Base-by-base conservation (phyloP, 1,140 invertebrate species). In the Drosophila parabipectinata region DNA sequence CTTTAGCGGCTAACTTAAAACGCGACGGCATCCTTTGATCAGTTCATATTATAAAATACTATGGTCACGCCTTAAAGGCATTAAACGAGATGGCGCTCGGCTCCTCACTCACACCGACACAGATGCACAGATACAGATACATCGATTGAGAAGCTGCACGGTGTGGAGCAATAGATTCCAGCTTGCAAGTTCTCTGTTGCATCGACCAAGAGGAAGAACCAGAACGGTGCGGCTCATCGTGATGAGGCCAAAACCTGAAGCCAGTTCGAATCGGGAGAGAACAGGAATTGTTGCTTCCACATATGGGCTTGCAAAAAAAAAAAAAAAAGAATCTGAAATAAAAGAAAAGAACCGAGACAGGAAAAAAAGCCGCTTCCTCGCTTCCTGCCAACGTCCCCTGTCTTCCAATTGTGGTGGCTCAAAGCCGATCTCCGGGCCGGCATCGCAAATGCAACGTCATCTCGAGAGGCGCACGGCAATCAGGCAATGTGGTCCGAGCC, bases 1-100 rank as follows among this genome's bases (percentile, higher is more conserved):
- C 67, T 79, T 71, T 71, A 81, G 73, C 90, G 90, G 90, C 81
- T 56, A 68, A 91, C 82, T 91, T 91, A 73, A 91, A 91, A 91
- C 77, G 85, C 57, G 69, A 63, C 90, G 90, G 90, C 69, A 69
- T 90, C 83, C 90, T 91, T 91, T 91, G 90, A 91, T 91, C 90
- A 91, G 79, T 89, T 85, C 87, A 91, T 87, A 90, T 91, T 91
- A 91, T 91, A 91, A 91, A 91, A 91, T 91, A 91, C 90, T 91
- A 88, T 90, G 90, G 90, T 91, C 90, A 91, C 90, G 90, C 90
- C 90, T 91, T 91, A 90, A 91, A 91, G 90, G 90, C 90, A 91
- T 91, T 91, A 91, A 91, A 91, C 90, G 90, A 91, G 90, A 91
- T 91, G 90, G 90, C 90, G 90, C 90, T 91, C 90, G 64, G 80